Conservation (phyloP, 2,888 invertebrate genomes). For the Ethmia dodecea region DNA sequence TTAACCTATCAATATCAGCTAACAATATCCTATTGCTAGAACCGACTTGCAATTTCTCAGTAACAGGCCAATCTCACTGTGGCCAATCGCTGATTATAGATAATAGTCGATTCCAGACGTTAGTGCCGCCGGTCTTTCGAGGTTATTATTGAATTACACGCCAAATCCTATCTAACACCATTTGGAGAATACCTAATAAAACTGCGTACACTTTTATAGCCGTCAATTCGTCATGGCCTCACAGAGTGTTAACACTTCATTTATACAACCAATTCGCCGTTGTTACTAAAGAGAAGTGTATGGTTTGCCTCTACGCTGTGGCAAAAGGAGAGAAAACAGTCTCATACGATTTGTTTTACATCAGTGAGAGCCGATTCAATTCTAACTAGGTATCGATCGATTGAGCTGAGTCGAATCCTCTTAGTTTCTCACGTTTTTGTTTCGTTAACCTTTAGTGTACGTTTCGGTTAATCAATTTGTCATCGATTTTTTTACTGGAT, state of each 20-base stretch:
- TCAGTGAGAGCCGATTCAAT: constrained; percentile 55
- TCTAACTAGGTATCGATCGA: constrained; percentile 62
- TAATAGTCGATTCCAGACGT: constrained; percentile 52
- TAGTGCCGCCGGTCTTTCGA: constrained; percentile 70
- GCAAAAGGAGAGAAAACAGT: constrained; percentile 16
- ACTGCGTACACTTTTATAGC: constrained; percentile 46
- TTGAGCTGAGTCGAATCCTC: constrained; percentile 46
- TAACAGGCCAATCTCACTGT: constrained; percentile 51
- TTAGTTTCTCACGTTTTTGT: constrained; percentile 71
- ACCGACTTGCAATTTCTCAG: constrained; percentile 37
- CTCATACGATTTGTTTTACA: constrained; percentile 46
- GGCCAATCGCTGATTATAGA: constrained; percentile 61
- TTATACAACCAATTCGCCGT: constrained; percentile 25
- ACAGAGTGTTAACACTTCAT: constrained; percentile 31
- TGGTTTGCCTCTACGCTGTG: constrained; percentile 30
- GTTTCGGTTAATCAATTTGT: constrained; percentile 55
- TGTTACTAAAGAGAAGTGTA: constrained; percentile 23
- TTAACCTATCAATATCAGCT: constrained; percentile 30
- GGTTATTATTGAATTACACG: constrained; percentile 68
- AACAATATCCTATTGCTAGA: constrained; percentile 24
- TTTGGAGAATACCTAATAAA: constrained; percentile 42
- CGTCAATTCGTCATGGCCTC: constrained; percentile 42
- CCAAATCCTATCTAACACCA: constrained; percentile 54
- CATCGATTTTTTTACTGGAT: constrained; percentile 38
- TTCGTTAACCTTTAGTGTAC: constrained; percentile 50